These are phyloP conservation scores for Ectropis crepuscularia DNA, from an alignment of 2,888 invertebrate species.

Conservation along the genomic window DNA sequence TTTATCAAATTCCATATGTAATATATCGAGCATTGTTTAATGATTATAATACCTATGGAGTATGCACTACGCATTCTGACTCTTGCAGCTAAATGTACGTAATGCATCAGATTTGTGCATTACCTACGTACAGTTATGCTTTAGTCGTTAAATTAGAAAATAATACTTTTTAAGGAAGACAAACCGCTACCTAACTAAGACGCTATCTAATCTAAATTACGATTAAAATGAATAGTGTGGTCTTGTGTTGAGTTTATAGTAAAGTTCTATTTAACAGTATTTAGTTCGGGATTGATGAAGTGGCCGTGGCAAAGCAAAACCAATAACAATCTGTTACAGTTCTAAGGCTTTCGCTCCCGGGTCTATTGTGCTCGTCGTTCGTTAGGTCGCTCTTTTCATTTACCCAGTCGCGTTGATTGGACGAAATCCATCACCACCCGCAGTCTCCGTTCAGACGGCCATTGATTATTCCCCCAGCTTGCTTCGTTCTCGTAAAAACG, in stretches of 20 bases:
- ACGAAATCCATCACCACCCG: slow-evolving; percentile 61
- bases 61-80: too few species aligned
- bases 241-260: slow-evolving; percentile 34
- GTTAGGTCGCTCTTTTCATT: slow-evolving; percentile 66
- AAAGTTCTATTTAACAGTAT: slow-evolving; percentile 56
- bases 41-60: too few species aligned
- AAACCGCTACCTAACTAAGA: too few species aligned
- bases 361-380: slow-evolving; percentile 57
- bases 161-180: too few species aligned
- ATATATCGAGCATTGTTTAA: too few species aligned
- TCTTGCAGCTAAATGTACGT: too few species aligned
- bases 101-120: too few species aligned
- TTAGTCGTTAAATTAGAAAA: too few species aligned
- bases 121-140: too few species aligned
- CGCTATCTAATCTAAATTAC: too few species aligned
- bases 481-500: slow-evolving; percentile 47
- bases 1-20: too few species aligned
- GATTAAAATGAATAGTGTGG: too few species aligned
- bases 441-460: slow-evolving; percentile 51
- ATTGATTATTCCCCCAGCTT: slow-evolving; percentile 59
- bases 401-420: slow-evolving; percentile 63
- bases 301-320: slow-evolving; percentile 52
- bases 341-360: slow-evolving; percentile 54
- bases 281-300: slow-evolving; percentile 46
- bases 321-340: slow-evolving; percentile 68